A percentile compares a stretch with the other conserved stretches of the same genome.
phyloP scores from a whole-genome alignment of 1,140 invertebrate species.

The Drosophila funebris region DNA sequence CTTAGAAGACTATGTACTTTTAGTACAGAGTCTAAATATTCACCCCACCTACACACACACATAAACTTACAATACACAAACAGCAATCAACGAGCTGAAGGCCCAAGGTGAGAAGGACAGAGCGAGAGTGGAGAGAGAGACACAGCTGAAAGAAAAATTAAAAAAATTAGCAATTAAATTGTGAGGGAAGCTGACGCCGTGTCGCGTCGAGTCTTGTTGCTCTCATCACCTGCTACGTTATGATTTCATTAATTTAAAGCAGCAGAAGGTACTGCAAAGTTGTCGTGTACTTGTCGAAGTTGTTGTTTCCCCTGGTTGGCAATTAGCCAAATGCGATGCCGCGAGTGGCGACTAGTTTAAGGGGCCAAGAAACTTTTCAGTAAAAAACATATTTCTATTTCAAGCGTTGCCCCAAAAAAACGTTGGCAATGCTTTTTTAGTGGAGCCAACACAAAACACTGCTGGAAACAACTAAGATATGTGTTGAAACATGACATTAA shows the following conservation, averaged over 20 bases:
- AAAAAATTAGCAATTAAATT: constrained; percentile 75
- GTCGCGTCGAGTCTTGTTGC: constrained; percentile 44
- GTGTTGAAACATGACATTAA: background rate
- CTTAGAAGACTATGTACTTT: too few relatives aligned
- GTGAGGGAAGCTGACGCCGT: constrained; percentile 28
- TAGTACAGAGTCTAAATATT: too few relatives aligned
- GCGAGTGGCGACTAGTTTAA: constrained; percentile 7
- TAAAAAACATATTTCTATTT: constrained; percentile 11
- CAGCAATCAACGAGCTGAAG: constrained; percentile 48
- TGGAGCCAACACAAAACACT: background rate
- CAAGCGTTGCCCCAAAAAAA: background rate
- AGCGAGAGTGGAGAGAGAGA: background rate
- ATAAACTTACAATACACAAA: constrained; percentile 28
- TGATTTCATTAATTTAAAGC: constrained; percentile 69
- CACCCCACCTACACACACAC: constrained; percentile 38
- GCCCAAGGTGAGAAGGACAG: constrained; percentile 44
- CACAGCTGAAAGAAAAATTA: constrained; percentile 38
- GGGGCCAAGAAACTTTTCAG: constrained; percentile 5
- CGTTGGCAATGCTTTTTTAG: background rate
- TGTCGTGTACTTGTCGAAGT: constrained; percentile 18
- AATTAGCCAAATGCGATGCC: constrained; percentile 14
- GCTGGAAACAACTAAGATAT: background rate
- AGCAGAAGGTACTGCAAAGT: constrained; percentile 13
- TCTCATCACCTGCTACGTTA: constrained; percentile 56
- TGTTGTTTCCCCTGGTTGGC: constrained; percentile 3